Conservation (phyloP, 1,140 invertebrate genomes). For the Cotesia glomerata region DNA sequence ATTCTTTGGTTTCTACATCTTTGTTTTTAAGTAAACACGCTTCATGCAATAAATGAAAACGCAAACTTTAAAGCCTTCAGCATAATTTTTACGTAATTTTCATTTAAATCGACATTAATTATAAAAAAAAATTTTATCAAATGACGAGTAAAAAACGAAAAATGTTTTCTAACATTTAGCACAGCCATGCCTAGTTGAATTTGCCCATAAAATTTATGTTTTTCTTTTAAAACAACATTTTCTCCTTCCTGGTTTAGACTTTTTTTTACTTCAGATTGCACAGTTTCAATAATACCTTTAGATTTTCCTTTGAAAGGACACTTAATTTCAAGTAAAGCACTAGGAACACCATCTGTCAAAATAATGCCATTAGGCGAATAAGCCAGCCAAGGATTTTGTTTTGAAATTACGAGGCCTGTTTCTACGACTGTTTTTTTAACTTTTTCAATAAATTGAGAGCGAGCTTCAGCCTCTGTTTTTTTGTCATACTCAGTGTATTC, state of each 20-base stretch:
- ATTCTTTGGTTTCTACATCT: too few relatives aligned
- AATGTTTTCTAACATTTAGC: constrained; percentile 27
- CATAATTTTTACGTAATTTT: background rate
- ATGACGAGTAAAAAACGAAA: constrained; percentile 32
- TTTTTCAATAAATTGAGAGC: background rate
- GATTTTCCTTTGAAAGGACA: constrained; percentile 35
- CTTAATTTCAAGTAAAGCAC: constrained; percentile 33
- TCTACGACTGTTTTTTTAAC: background rate
- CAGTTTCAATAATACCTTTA: constrained; percentile 15
- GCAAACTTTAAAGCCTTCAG: background rate
- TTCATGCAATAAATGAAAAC: background rate
- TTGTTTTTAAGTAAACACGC: too few relatives aligned
- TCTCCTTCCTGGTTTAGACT: background rate
- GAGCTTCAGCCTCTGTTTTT: constrained; percentile 6
- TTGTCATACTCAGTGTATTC: background rate
- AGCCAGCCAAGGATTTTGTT: constrained; percentile 28
- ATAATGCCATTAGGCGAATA: constrained; percentile 34
- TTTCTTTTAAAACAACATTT: constrained; percentile 28
- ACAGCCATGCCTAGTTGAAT: constrained; percentile 35
- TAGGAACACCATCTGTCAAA: constrained; percentile 24
- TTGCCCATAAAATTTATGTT: constrained; percentile 34
- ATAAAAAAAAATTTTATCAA: background rate
- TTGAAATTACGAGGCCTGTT: constrained; percentile 22
- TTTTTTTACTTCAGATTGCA: background rate
- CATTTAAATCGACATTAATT: background rate